These are phyloP conservation scores for Lichenostomus cassidix DNA, from an alignment of 2,113 vertebrate genomes.

Conservation along the genomic window DNA sequence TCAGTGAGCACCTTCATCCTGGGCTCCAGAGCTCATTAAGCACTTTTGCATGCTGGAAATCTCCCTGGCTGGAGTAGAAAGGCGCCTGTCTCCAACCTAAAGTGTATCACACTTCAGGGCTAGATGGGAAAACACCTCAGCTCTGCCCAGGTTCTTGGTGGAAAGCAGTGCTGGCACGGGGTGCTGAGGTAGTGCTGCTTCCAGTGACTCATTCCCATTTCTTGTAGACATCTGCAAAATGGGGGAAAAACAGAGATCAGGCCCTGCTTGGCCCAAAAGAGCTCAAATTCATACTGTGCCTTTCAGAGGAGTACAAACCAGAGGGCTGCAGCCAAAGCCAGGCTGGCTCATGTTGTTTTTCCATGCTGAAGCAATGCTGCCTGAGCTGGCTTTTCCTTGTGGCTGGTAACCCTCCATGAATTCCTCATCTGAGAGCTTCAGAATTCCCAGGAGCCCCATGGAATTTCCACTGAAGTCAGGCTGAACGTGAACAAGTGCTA, in stretches of 20 bases:
- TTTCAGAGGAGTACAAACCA: not conserved
- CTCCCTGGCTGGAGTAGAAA: not conserved
- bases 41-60: not conserved
- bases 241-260: not conserved
- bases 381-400: not conserved
- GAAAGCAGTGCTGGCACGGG: not conserved
- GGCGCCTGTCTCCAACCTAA: not conserved
- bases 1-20: not conserved
- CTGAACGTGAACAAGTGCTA: not conserved
- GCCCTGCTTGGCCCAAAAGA: not conserved
- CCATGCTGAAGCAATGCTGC: not conserved
- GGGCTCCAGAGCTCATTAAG: not conserved
- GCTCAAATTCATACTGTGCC: not conserved
- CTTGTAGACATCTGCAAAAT: not conserved
- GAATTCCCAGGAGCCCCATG: not conserved
- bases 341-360: rapidly evolving
- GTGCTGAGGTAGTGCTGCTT: not conserved
- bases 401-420: not conserved
- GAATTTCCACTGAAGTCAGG: not conserved
- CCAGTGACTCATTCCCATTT: not conserved
- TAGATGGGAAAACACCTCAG: not conserved
- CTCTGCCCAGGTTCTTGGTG: not conserved
- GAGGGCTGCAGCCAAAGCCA: not conserved
- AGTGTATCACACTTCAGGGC: not conserved
- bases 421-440: not conserved